A percentile compares a stretch with the other conserved stretches of the same genome.
These are phyloP conservation scores for Neopelma chrysocephalum DNA, from an alignment of 2,797 vertebrate species.

Conservation along the genomic window DNA sequence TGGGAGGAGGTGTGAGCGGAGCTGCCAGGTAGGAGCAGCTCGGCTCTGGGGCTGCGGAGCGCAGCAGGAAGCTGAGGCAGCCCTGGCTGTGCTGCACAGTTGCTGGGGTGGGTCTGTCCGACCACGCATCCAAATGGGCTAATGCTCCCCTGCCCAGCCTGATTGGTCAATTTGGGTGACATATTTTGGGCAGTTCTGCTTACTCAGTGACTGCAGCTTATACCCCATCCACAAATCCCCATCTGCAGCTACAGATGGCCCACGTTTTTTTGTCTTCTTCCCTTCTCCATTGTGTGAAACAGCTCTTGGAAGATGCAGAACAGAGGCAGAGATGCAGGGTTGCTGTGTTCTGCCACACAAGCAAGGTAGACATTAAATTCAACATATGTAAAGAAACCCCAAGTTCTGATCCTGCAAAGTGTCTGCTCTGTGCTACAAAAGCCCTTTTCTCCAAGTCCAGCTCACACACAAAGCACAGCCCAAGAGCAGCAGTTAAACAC, in stretches of 20 bases:
- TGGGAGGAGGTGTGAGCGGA: neutral
- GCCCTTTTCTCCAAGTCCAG: neutral
- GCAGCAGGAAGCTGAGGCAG: neutral
- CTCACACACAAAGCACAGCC: neutral
- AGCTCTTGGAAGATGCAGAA: slow-evolving; percentile 54
- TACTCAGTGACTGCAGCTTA: slow-evolving; percentile 71
- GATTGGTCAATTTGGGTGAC: slow-evolving; percentile 77
- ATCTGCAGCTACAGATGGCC: slow-evolving; percentile 80
- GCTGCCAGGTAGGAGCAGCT: neutral
- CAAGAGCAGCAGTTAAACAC: neutral
- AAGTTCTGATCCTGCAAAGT: neutral
- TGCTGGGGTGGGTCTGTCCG: slow-evolving; percentile 29
- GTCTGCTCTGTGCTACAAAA: neutral
- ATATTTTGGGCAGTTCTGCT: slow-evolving; percentile 77
- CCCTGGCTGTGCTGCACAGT: neutral
- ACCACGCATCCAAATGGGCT: slow-evolving; percentile 5
- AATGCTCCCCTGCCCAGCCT: slow-evolving; percentile 44
- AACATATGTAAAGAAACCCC: neutral
- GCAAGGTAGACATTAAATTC: slow-evolving; percentile 25
- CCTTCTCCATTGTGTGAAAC: slow-evolving; percentile 44
- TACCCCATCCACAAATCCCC: slow-evolving; percentile 75
- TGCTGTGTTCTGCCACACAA: neutral
- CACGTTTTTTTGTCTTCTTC: neutral
- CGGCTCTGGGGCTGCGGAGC: neutral
- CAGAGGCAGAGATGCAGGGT: neutral